Conservation (phyloP, 1,140 invertebrate species). For the Drosophila kanapiae region DNA sequence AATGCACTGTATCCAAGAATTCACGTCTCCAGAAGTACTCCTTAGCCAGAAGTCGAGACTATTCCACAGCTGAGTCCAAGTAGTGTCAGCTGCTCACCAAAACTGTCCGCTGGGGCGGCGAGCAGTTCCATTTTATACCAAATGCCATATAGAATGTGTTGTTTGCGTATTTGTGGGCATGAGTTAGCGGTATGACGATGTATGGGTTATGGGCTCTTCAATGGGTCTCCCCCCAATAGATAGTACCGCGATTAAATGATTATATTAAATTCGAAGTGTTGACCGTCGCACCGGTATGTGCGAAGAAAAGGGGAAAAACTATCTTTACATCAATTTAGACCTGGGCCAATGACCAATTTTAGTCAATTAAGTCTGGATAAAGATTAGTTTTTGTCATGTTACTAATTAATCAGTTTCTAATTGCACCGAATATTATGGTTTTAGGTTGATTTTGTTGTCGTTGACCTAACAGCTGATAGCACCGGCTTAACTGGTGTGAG, state of each 20-base stretch:
- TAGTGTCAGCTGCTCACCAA: not conserved
- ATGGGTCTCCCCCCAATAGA: constrained; percentile 35
- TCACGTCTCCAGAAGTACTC: not conserved
- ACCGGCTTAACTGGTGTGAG: constrained; percentile 16
- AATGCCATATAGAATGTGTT: not conserved
- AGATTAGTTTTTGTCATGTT: constrained; percentile 8
- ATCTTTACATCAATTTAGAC: not conserved
- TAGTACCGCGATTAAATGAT: constrained; percentile 44
- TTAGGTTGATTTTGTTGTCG: not conserved
- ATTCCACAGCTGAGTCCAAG: constrained; percentile 5
- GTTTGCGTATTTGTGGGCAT: constrained; percentile 29
- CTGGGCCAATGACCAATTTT: no score
- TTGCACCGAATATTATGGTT: not conserved
- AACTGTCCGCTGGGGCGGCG: constrained; percentile 22
- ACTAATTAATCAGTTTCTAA: constrained; percentile 13
- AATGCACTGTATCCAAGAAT: not conserved
- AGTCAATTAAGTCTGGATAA: constrained; percentile 9
- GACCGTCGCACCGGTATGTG: not conserved
- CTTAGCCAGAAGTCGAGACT: not conserved
- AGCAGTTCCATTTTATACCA: constrained; percentile 34
- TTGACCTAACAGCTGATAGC: constrained; percentile 32
- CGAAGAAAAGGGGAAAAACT: constrained; percentile 24
- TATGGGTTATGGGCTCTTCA: constrained; percentile 17
- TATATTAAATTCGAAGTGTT: constrained; percentile 15
- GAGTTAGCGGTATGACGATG: constrained; percentile 24